Base-by-base conservation (phyloP, 1,140 invertebrate species). In the Papilio glaucus region DNA sequence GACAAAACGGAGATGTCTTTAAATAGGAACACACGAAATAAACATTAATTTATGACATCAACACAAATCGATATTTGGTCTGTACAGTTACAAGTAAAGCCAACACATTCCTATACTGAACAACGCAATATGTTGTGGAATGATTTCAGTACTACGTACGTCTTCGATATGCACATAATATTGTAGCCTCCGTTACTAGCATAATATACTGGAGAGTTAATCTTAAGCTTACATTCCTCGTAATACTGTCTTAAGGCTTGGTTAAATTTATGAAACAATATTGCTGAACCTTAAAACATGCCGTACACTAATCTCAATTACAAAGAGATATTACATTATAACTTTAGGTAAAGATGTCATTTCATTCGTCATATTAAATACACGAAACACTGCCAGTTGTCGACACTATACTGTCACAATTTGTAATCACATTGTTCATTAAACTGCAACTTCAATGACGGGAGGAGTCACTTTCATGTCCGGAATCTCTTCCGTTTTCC, bases 381-480 rank as follows among this genome's bases (percentile, higher is more conserved):
- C 70, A 29, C 72, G 45, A 53, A 26, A 33, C 61, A 62, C 29
- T 62, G 33, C 12, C 61, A 8, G 13, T n/a, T n/a, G n/a, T n/a
- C n/a, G n/a, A n/a, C n/a, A 63, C 61, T 33, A 13, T 15, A 62
- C 15, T 33, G 60, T 62, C 33, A 62, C n/a, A 18, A 21, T 21
- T 39, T 12, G 18, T 10, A 18, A 38, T 39, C 39, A 74, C 62
- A 42, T 26, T 67, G 69, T 72, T 78, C 62, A 38, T 78, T 61
- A 63, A 73, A 60, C n/a, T n/a, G n/a, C n/a, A 29, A 61, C 29
- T 37, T 90, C 77, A 94, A 85, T 93, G 93, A 79, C 92, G 83
- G n/a, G 93, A 94, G 18, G 91, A 92, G 74, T 94, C 93, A 78
- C 93, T 94, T 75, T 94, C 92, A 75, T 94, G 93, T 39, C 93